phyloP scores from a whole-genome alignment of 2,797 vertebrate genomes.

The Acipenser oxyrinchus region DNA sequence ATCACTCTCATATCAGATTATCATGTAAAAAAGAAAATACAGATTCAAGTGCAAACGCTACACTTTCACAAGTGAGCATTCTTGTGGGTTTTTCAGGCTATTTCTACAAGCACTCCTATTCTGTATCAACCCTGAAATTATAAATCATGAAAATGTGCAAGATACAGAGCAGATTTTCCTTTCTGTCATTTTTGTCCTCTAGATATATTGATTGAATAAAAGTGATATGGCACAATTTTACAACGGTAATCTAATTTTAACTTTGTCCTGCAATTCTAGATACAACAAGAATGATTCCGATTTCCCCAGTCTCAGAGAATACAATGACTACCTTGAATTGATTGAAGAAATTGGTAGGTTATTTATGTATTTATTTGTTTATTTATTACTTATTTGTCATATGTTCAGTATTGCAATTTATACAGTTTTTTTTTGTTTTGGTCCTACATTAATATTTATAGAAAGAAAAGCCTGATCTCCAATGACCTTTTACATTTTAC shows the following conservation, averaged over 20 bases:
- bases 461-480: too few relatives aligned
- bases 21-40: too few relatives aligned
- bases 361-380: too few relatives aligned
- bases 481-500: too few relatives aligned
- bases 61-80: constrained; percentile 20
- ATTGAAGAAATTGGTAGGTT: constrained; percentile 89
- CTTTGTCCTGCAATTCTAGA: constrained; percentile 44
- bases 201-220: neutral
- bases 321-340: constrained; percentile 92
- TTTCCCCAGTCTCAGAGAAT: constrained; percentile 78
- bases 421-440: too few relatives aligned
- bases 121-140: neutral
- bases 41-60: too few relatives aligned
- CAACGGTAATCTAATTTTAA: neutral
- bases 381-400: too few relatives aligned
- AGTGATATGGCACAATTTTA: neutral
- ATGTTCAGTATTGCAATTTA: too few relatives aligned
- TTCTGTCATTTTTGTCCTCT: constrained; percentile 13
- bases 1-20: too few relatives aligned
- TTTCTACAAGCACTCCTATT: constrained; percentile 29
- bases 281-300: constrained; percentile 96
- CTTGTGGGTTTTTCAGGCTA: constrained; percentile 41
- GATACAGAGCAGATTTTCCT: constrained; percentile 29
- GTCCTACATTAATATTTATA: too few relatives aligned
- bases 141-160: neutral